Percentiles rank a stretch among this genome's conserved stretches.
Conservation (phyloP, 2,888 invertebrate genomes). For the Epinotia demarniana region DNA sequence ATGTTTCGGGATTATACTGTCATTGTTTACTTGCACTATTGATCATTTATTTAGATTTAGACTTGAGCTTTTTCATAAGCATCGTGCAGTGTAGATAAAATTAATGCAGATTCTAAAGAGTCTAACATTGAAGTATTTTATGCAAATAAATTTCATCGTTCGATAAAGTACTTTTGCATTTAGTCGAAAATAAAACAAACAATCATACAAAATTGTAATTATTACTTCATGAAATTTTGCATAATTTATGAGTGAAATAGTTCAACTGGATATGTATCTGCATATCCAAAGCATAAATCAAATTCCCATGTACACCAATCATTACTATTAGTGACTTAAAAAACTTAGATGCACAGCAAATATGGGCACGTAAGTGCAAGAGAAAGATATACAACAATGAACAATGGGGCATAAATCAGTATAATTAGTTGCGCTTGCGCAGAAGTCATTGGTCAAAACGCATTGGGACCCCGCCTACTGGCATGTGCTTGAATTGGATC, state of each 20-base stretch:
- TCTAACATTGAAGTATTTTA: not conserved
- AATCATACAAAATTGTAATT: not conserved
- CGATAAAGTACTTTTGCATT: not conserved
- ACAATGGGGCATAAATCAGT: slow-evolving; percentile 97
- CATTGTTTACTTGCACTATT: not conserved
- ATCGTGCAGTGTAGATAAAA: too few relatives aligned
- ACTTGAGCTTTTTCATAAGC: too few relatives aligned
- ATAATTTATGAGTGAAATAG: not conserved
- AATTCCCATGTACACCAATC: slow-evolving; percentile 27
- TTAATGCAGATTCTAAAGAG: not conserved
- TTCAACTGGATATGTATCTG: not conserved
- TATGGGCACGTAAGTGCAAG: slow-evolving; percentile 72
- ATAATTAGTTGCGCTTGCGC: slow-evolving; percentile 91
- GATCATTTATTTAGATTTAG: slow-evolving; percentile 2
- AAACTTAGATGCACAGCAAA: slow-evolving; percentile 61
- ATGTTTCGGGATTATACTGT: slow-evolving; percentile 1
- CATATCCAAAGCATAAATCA: slow-evolving; percentile 10
- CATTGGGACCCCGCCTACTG: slow-evolving; percentile 84
- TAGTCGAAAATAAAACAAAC: not conserved
- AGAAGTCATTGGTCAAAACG: slow-evolving; percentile 88
- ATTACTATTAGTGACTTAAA: slow-evolving; percentile 52
- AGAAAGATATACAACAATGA: slow-evolving; percentile 90
- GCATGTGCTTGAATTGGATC: slow-evolving; percentile 69
- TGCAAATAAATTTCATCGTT: not conserved
- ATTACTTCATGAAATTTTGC: not conserved